A percentile compares a stretch with the other conserved stretches of the same genome.
Conservation (phyloP, 2,797 vertebrate genomes). For the Parauchenoglanis ngamensis region DNA sequence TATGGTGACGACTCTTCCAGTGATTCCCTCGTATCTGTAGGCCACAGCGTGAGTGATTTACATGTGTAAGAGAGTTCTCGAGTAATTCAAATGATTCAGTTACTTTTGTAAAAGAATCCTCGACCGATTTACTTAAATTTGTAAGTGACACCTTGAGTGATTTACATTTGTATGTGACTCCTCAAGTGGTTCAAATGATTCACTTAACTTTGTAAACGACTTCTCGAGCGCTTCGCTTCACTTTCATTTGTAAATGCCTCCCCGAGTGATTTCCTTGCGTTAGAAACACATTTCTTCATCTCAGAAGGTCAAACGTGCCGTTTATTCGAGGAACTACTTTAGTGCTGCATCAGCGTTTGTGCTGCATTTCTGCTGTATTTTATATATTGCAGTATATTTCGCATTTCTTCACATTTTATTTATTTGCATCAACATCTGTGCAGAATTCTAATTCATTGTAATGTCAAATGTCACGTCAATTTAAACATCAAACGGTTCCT, state of each 20-base stretch:
- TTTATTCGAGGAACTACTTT: neutral
- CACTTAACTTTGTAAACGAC: neutral
- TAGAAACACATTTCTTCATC: neutral
- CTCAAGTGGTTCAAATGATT: neutral
- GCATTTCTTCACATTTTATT: neutral
- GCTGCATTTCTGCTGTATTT: neutral
- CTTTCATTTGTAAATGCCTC: neutral
- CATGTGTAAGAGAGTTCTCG: neutral
- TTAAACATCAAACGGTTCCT: neutral
- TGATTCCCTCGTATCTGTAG: neutral
- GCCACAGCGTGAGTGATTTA: neutral
- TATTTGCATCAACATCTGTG: neutral
- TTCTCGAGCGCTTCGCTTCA: neutral
- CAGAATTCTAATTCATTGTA: neutral
- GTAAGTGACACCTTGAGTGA: neutral
- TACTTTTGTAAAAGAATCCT: neutral
- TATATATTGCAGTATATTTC: neutral
- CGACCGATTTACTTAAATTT: neutral
- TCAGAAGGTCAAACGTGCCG: neutral
- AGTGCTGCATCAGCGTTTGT: neutral
- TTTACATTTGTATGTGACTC: neutral
- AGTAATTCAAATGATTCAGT: neutral
- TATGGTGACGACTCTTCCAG: neutral
- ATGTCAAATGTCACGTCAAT: neutral
- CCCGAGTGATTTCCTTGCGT: neutral